phyloP scores from a whole-genome alignment of 2,797 vertebrate species.

The Podargus strigoides region DNA sequence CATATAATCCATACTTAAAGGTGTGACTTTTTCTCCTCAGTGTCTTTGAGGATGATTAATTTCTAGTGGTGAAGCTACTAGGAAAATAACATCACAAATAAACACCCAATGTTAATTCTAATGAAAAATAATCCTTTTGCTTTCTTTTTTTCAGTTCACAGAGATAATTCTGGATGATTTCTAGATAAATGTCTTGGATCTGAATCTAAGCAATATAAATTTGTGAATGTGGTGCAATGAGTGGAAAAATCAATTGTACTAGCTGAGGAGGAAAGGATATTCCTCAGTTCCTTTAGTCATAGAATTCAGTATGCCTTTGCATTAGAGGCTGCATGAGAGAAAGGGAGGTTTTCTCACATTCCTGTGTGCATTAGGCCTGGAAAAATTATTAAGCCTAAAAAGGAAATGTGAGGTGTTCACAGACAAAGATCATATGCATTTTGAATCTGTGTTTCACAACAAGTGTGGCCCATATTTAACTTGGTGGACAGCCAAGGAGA shows the following conservation, averaged over 20 bases:
- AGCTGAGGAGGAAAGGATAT: neutral
- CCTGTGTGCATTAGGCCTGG: neutral
- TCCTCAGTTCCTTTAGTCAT: neutral
- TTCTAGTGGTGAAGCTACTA: neutral
- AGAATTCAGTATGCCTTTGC: neutral
- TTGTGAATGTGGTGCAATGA: neutral
- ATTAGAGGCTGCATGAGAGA: neutral
- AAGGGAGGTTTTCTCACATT: neutral
- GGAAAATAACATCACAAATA: neutral
- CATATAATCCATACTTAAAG: neutral
- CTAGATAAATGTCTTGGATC: neutral
- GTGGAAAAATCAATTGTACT: neutral
- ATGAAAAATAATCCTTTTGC: neutral
- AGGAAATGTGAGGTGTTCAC: neutral
- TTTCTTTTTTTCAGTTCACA: neutral
- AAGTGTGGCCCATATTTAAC: neutral
- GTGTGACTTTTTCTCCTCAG: neutral
- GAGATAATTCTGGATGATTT: neutral
- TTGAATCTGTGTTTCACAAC: neutral
- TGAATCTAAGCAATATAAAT: neutral
- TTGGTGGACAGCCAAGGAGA: neutral
- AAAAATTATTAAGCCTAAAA: neutral
- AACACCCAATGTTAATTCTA: neutral
- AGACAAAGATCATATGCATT: neutral
- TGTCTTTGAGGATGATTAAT: neutral